Evolutionary conservation across 35 echinoderm and acorn worm genomes (phyloP).

Genomic region (Diadema setosum): DNA sequence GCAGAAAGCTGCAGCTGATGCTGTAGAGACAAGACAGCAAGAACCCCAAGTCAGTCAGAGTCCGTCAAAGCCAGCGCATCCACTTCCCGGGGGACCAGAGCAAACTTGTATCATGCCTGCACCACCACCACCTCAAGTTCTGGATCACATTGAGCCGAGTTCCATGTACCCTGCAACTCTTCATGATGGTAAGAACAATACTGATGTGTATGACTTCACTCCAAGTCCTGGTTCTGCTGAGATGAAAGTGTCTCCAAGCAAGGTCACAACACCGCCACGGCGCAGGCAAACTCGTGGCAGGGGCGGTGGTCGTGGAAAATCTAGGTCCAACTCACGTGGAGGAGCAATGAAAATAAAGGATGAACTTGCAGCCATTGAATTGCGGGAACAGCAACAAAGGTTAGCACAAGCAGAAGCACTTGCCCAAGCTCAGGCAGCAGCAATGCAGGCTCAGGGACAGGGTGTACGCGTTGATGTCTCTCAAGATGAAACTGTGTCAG

Average conservation of each 20-base stretch:
- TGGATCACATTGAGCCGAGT: background rate
- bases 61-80: background rate
- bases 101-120: background rate
- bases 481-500: constrained; percentile 26
- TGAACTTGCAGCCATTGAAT: background rate
- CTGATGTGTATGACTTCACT: constrained; percentile 52
- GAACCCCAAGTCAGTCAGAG: background rate
- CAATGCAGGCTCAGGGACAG: background rate
- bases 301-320: constrained; percentile 42
- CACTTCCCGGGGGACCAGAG: background rate
- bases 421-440: background rate
- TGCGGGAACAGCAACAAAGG: background rate
- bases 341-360: constrained; percentile 36
- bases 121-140: background rate
- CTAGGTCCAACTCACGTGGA: constrained; percentile 7
- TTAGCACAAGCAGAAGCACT: background rate
- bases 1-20: background rate
- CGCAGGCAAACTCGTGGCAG: constrained; percentile 4
- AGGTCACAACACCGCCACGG: background rate
- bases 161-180: constrained; percentile 18
- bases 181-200: background rate
- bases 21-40: background rate
- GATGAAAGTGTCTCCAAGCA: background rate
- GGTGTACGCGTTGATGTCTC: background rate
- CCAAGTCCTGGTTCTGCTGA: constrained; percentile 34